A percentile compares a stretch with the other conserved stretches of the same genome.
Conservation (phyloP, 2,888 invertebrate species). For the Tenthredo distinguenda region DNA sequence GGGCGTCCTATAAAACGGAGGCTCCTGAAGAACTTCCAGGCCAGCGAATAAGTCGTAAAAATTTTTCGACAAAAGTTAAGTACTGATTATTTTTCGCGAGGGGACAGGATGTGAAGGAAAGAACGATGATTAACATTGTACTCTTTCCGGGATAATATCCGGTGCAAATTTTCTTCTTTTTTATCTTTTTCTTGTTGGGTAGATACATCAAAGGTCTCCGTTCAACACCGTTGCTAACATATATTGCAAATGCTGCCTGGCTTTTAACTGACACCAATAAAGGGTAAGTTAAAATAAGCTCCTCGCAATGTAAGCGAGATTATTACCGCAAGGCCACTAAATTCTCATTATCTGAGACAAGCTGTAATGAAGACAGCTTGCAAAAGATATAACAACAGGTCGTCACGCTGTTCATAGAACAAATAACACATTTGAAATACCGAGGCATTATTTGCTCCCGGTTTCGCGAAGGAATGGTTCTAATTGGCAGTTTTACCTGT, state of each 20-base stretch:
- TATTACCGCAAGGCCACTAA: constrained; percentile 30
- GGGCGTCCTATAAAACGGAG: background rate
- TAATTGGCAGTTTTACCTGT: constrained; percentile 24
- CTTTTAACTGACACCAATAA: constrained; percentile 35
- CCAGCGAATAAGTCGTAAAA: background rate
- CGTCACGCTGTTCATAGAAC: constrained; percentile 6
- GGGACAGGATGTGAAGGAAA: background rate
- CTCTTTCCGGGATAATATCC: background rate
- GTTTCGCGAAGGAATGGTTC: background rate
- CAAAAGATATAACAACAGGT: constrained; percentile 43
- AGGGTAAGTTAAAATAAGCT: constrained; percentile 43
- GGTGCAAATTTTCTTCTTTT: background rate
- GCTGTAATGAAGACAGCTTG: constrained; percentile 41
- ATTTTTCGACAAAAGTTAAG: background rate
- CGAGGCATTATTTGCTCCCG: background rate
- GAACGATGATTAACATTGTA: background rate
- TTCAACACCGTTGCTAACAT: background rate
- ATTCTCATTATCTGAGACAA: constrained; percentile 36
- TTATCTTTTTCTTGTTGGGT: background rate
- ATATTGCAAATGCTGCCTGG: background rate
- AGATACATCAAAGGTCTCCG: background rate
- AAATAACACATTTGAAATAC: constrained; percentile 1
- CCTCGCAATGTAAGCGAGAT: constrained; percentile 19
- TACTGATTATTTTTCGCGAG: background rate
- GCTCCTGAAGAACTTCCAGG: background rate